These are phyloP conservation scores for Buathra laborator DNA, from an alignment of 2,888 invertebrate species.

Conservation along the genomic window DNA sequence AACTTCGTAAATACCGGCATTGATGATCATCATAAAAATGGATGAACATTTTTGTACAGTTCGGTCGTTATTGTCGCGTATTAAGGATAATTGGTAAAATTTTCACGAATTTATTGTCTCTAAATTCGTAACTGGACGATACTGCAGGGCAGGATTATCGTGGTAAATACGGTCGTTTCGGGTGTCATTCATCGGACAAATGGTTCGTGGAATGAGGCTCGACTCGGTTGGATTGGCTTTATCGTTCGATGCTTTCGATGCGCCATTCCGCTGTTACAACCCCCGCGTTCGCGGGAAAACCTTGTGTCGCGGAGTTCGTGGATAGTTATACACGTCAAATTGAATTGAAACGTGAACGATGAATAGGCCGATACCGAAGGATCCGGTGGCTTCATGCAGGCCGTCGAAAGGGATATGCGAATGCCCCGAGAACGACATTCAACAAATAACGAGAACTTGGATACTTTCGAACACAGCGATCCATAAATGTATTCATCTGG, in stretches of 20 bases:
- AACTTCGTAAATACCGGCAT: too few relatives aligned
- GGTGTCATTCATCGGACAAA: slow-evolving; percentile 17
- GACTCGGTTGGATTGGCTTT: slow-evolving; percentile 26
- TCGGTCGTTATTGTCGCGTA: too few relatives aligned
- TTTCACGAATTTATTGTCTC: neutral
- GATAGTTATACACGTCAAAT: slow-evolving; percentile 21
- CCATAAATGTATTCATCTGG: neutral
- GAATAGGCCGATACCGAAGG: neutral
- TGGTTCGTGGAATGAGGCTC: slow-evolving; percentile 17
- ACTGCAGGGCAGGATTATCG: slow-evolving; percentile 4
- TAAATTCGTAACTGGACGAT: neutral
- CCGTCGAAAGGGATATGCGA: neutral
- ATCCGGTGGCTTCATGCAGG: neutral
- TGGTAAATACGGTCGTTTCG: neutral
- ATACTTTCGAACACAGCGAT: neutral
- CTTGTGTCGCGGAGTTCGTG: neutral
- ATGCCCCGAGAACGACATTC: neutral
- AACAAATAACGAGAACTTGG: neutral
- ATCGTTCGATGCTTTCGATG: slow-evolving; percentile 26
- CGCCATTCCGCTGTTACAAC: neutral
- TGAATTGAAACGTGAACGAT: slow-evolving; percentile 27
- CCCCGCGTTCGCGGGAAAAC: neutral
- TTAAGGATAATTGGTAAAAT: neutral
- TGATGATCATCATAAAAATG: too few relatives aligned
- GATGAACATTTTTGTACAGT: too few relatives aligned